Evolutionary conservation across 2,888 invertebrate species (phyloP).

Genomic region (Stictocephala bisonia): DNA sequence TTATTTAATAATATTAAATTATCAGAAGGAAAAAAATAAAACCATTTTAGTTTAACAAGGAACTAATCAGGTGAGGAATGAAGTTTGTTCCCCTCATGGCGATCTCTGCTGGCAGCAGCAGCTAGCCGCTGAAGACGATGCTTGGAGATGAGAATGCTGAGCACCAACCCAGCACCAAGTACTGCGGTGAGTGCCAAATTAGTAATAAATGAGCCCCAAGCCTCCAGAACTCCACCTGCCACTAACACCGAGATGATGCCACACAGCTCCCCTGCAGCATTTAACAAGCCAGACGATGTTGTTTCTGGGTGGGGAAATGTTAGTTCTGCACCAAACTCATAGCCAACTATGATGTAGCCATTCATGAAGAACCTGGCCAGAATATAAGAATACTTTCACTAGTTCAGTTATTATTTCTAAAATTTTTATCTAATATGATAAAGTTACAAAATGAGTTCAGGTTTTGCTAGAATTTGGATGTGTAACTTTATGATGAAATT

Average conservation of each 20-base stretch:
- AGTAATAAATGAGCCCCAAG: slow-evolving; percentile 32
- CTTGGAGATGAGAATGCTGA: not conserved
- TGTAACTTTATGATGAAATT: too few species aligned
- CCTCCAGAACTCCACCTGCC: slow-evolving; percentile 49
- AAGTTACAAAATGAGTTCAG: too few species aligned
- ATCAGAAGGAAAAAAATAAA: too few species aligned
- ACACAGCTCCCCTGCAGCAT: slow-evolving; percentile 59
- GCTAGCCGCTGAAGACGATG: slow-evolving; percentile 1
- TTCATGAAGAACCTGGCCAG: slow-evolving; percentile 60
- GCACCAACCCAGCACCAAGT: slow-evolving; percentile 41
- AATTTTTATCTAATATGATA: too few species aligned
- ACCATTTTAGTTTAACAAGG: slow-evolving; percentile 12
- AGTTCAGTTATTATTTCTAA: too few species aligned
- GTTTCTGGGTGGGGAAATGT: slow-evolving; percentile 61
- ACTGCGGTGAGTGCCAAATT: slow-evolving; percentile 42
- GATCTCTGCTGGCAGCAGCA: slow-evolving; percentile 11
- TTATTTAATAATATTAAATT: too few species aligned
- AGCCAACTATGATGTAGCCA: slow-evolving; percentile 60
- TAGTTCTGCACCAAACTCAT: slow-evolving; percentile 61
- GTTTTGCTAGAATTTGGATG: too few species aligned
- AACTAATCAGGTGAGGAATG: not conserved
- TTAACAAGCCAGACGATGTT: slow-evolving; percentile 60
- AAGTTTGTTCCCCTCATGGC: slow-evolving; percentile 9
- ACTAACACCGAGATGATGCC: slow-evolving; percentile 57
- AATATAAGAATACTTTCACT: too few species aligned